Evolutionary conservation across 1,140 invertebrate genomes (phyloP), one percentile per base, ranked within the genome.

Genomic region (Leptestheria dahalacensis): DNA sequence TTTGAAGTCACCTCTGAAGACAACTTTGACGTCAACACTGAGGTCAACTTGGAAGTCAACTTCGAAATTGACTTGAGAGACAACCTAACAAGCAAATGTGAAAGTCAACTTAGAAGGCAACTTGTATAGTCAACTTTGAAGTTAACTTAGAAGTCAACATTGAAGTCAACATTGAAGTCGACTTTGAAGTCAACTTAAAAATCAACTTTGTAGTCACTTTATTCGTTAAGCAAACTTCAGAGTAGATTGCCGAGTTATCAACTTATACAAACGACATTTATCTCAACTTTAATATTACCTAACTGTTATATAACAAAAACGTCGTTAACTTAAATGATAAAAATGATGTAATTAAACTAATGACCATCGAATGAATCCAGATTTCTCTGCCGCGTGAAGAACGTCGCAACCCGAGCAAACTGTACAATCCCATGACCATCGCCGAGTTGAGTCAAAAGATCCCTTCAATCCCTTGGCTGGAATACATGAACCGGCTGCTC

Each of bases 361-460:
- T n/a, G 52, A 0, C n/a, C n/a, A n/a, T n/a, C n/a, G n/a, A n/a
- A n/a, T n/a, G n/a, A n/a, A n/a, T n/a, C n/a, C 60, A 92, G 87
- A 91, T 91, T 63, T 92, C 89, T 0, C 73, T 91, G 65, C 90
- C 92, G 1, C 79, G 82, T 60, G 91, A 97, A 71, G 87, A 96
- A 71, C 79, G 92, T 51, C 78, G 92, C 60, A 94, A 97, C 70
- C 88, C 88, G 1, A 86, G 88, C 2, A 83, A 86, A 61, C 75
- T 94, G 2, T 96, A 96, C 73, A 94, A 97, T 68, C 86, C 88
- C 12, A 91, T 91, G 80, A 86, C 82, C 0, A 74, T 96, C 2
- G 69, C 69, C 3, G 79, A 94, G 60, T 68, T 97, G 9, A 79
- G 86, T 64, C 65, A 75, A 23, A 81, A 82, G 53, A 88, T 84